Conservation (phyloP, 2,113 vertebrate species). For the Ardeotis arabs region DNA sequence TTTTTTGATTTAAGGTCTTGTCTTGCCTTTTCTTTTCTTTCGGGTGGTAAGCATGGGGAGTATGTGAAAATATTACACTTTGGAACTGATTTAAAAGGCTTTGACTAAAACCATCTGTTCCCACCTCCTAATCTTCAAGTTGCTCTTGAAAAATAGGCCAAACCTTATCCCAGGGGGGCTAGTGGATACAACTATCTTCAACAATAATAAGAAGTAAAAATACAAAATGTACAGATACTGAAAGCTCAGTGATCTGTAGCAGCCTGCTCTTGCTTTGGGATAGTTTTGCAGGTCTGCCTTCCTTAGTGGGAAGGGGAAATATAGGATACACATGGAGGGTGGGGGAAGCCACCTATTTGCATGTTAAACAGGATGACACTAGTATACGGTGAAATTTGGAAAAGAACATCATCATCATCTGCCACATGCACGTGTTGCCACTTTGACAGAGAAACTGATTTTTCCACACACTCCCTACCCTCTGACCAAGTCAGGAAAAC, state of each 20-base stretch:
- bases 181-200: constrained; percentile 25
- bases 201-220: constrained; percentile 58
- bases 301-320: background rate
- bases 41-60: constrained; percentile 17
- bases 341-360: background rate
- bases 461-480: background rate
- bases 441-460: background rate
- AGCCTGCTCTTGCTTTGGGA: constrained; percentile 30
- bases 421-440: background rate
- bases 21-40: background rate
- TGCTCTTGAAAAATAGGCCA: constrained; percentile 43
- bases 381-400: background rate
- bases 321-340: background rate
- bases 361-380: background rate
- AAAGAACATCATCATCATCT: background rate
- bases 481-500: background rate
- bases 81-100: constrained; percentile 53
- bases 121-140: constrained; percentile 54
- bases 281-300: background rate
- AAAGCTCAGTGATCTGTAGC: constrained; percentile 23
- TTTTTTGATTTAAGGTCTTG: constrained; percentile 16
- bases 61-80: constrained; percentile 59
- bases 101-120: constrained; percentile 72
- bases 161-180: background rate
- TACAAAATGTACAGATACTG: constrained; percentile 34